A percentile compares a stretch with the other conserved stretches of the same genome.
Evolutionary conservation across 2,888 invertebrate genomes (phyloP).

Genomic region (Cremastinae sp.): DNA sequence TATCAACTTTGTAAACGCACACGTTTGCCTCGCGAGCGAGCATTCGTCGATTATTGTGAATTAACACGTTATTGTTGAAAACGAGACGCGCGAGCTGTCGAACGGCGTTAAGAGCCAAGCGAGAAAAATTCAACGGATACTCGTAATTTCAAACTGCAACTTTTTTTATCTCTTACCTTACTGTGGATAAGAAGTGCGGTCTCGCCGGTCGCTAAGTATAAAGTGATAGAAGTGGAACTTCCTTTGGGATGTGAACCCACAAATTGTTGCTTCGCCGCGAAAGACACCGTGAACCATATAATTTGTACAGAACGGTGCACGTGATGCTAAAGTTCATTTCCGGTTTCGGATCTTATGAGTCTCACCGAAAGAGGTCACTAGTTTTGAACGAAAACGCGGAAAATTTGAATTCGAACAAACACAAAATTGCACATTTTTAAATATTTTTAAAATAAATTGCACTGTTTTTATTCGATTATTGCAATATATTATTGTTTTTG

Average conservation of each 20-base stretch:
- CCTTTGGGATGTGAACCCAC: constrained; percentile 53
- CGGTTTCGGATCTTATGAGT: background rate
- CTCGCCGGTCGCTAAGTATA: constrained; percentile 63
- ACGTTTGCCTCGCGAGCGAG: constrained; percentile 32
- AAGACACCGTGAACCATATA: background rate
- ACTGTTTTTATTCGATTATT: too few relatives aligned
- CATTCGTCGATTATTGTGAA: background rate
- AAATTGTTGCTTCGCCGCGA: constrained; percentile 56
- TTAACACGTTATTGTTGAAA: background rate
- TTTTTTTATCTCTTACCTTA: constrained; percentile 56
- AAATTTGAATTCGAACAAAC: background rate
- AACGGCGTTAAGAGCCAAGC: background rate
- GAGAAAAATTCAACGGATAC: constrained; percentile 5
- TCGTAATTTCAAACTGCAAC: constrained; percentile 26
- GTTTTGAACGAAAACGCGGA: background rate
- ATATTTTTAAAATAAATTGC: too few relatives aligned
- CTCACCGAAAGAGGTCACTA: background rate
- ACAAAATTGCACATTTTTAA: too few relatives aligned
- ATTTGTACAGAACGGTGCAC: background rate
- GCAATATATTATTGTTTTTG: too few relatives aligned
- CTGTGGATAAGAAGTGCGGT: constrained; percentile 49
- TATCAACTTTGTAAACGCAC: constrained; percentile 38
- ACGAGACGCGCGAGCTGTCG: background rate
- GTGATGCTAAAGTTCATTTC: background rate
- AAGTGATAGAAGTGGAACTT: constrained; percentile 61